Conservation (phyloP, 2,797 vertebrate genomes). For the Semaprochilodus insignis region DNA sequence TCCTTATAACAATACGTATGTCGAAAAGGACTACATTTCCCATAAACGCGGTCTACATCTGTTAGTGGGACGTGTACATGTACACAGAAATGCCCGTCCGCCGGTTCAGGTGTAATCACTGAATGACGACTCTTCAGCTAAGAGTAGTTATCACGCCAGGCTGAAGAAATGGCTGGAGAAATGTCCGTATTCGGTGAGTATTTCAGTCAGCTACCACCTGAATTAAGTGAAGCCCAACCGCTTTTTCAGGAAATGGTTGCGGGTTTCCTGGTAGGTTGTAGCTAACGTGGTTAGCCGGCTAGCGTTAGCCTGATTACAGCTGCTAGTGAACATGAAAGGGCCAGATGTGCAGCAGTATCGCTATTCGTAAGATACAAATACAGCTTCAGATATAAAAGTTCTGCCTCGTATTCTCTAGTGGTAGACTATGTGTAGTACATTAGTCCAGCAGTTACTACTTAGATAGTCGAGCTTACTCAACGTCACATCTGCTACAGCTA, state of each 20-base stretch:
- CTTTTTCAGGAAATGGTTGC: neutral
- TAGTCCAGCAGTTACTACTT: too few species aligned
- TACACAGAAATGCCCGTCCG: constrained; percentile 8
- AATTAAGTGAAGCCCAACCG: neutral
- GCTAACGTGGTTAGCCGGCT: neutral
- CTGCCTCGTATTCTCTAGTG: too few species aligned
- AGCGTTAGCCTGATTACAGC: neutral
- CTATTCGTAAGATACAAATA: neutral
- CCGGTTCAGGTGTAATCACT: constrained; percentile 38
- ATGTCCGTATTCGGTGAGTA: constrained; percentile 81
- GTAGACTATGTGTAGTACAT: too few species aligned
- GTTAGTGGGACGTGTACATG: constrained; percentile 76
- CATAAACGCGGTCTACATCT: constrained; percentile 18
- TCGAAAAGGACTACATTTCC: constrained; percentile 70
- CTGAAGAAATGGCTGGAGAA: constrained; percentile 76
- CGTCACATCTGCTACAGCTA: too few species aligned
- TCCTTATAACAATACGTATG: fast-evolving
- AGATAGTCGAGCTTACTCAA: too few species aligned
- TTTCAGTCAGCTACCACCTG: neutral
- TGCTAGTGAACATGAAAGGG: too few species aligned
- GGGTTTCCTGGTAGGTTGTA: constrained; percentile 5
- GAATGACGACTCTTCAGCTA: constrained; percentile 8
- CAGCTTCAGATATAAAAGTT: too few species aligned
- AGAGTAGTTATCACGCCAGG: neutral
- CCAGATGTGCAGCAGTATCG: neutral